Conservation (phyloP, 2,113 vertebrate genomes). For the Spea multiplicata region DNA sequence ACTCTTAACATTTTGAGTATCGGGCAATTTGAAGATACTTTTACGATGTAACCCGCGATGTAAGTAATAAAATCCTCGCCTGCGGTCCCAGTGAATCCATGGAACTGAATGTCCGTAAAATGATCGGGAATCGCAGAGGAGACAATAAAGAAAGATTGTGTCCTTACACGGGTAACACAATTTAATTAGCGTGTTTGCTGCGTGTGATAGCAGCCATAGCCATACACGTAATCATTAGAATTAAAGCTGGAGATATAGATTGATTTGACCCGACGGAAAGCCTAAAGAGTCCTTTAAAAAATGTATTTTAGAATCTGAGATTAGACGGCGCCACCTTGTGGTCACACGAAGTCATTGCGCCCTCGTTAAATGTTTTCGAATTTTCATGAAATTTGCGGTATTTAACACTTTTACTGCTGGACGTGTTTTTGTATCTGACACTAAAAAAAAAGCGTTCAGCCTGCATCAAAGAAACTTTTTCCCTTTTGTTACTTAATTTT, state of each 20-base stretch:
- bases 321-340: conserved; percentile 39
- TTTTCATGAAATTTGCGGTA: no score
- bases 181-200: conserved; percentile 23
- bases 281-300: neutral
- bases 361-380: neutral
- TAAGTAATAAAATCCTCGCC: no score
- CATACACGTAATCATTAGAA: conserved; percentile 36
- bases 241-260: conserved; percentile 24
- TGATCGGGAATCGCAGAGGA: neutral
- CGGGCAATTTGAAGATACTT: no score
- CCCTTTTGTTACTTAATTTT: conserved; percentile 62
- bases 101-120: neutral
- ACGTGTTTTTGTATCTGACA: no score
- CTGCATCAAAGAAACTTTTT: neutral
- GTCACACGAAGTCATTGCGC: neutral
- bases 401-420: no score
- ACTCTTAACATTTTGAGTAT: no score
- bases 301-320: neutral
- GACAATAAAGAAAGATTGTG: no score
- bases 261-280: neutral
- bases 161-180: neutral
- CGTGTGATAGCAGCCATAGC: conserved; percentile 19
- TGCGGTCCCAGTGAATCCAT: neutral
- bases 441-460: no score
- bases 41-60: no score